Percentiles rank a stretch among this genome's conserved stretches.
Conservation (phyloP, 2,113 vertebrate genomes). For the Mugil cephalus region DNA sequence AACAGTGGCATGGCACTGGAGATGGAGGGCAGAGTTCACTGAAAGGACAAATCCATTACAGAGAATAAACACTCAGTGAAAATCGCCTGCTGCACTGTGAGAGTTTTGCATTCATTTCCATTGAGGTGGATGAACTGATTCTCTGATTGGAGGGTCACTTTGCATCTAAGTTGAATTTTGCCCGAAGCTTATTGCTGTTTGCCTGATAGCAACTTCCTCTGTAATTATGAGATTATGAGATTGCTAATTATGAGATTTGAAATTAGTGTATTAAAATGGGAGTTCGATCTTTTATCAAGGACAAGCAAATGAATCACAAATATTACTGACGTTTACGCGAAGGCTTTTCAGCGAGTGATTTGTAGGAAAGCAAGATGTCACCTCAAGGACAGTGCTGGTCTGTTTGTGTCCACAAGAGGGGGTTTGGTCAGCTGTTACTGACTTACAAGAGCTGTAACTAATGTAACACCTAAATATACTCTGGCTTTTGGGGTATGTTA, state of each 20-base stretch:
- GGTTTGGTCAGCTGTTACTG: conserved; percentile 46
- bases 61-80: conserved; percentile 42
- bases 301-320: conserved; percentile 21
- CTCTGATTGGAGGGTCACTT: conserved; percentile 76
- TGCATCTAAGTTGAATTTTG: conserved; percentile 74
- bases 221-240: conserved; percentile 43
- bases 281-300: conserved; percentile 27
- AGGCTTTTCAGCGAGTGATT: conserved; percentile 12
- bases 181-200: conserved; percentile 55
- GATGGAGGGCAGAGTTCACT: conserved; percentile 78
- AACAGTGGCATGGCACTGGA: conserved; percentile 49
- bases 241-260: conserved; percentile 44
- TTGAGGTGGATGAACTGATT: conserved; percentile 74
- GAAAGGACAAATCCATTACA: conserved; percentile 76
- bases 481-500: neutral
- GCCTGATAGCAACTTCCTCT: conserved; percentile 49
- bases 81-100: conserved; percentile 43
- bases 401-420: conserved; percentile 78
- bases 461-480: conserved; percentile 24
- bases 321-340: neutral
- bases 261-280: conserved; percentile 20
- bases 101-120: conserved; percentile 81
- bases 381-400: conserved; percentile 55
- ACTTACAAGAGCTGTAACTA: neutral
- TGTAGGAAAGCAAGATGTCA: conserved; percentile 28